These are phyloP conservation scores for Myotis vivesi DNA, from an alignment of 2,797 vertebrate genomes.

Conservation along the genomic window DNA sequence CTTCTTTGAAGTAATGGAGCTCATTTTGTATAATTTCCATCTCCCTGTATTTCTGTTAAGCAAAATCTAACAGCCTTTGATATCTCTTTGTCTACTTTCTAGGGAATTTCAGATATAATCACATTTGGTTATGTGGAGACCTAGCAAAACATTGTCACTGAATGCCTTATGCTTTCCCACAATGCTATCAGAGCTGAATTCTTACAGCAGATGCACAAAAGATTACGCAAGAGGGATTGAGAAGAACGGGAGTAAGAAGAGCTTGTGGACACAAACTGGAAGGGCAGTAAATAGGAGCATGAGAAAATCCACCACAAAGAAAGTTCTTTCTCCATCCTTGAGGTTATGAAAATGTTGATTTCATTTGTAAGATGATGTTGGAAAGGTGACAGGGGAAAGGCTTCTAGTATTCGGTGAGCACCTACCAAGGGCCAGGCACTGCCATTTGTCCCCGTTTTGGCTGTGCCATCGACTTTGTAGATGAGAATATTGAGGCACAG, in stretches of 20 bases:
- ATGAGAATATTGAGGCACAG: not conserved
- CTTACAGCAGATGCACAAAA: not conserved
- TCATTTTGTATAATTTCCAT: slow-evolving; percentile 56
- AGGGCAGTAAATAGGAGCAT: not conserved
- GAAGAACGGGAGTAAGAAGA: too few species aligned
- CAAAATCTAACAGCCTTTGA: slow-evolving; percentile 68
- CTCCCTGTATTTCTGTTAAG: slow-evolving; percentile 54
- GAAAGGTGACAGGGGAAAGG: not conserved
- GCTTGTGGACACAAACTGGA: not conserved
- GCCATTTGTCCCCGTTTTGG: not conserved
- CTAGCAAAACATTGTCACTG: slow-evolving; percentile 59
- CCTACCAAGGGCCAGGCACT: not conserved
- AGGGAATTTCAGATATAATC: slow-evolving; percentile 56
- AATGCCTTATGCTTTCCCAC: slow-evolving; percentile 36
- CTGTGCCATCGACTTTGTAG: not conserved
- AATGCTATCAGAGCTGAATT: slow-evolving; percentile 35
- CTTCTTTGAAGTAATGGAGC: slow-evolving; percentile 61
- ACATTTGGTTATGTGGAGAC: slow-evolving; percentile 58
- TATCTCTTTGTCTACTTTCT: slow-evolving; percentile 53
- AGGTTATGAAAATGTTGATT: not conserved
- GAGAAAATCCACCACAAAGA: not conserved
- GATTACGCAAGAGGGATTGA: slow-evolving; percentile 26
- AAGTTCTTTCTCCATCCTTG: not conserved
- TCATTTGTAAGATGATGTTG: not conserved
- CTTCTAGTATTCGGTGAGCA: not conserved